Conservation (phyloP, 2,113 vertebrate species). For the Chunga burmeisteri region DNA sequence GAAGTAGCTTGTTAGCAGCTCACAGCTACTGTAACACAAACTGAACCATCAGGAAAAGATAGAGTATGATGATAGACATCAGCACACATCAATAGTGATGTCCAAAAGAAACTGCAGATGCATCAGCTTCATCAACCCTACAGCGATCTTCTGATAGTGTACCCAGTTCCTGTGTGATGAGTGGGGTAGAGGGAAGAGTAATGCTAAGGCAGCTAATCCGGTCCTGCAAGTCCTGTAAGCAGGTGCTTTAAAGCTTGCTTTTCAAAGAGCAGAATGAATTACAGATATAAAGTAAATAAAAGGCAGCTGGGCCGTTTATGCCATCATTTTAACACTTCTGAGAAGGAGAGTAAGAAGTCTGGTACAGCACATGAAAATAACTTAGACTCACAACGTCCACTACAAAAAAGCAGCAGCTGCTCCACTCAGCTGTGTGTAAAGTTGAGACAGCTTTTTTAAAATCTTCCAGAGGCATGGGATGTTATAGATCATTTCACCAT, state of each 20-base stretch:
- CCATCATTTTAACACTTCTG: background rate
- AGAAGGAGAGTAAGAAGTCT: background rate
- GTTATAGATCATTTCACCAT: background rate
- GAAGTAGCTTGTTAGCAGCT: background rate
- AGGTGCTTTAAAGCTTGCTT: background rate
- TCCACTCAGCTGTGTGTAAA: background rate
- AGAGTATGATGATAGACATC: background rate
- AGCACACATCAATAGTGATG: background rate
- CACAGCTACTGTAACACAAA: background rate
- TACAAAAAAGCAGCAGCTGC: background rate
- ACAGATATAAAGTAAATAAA: background rate
- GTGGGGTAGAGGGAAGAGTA: background rate
- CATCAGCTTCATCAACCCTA: background rate
- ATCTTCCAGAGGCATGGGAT: background rate
- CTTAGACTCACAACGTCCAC: background rate
- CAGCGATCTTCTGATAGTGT: background rate
- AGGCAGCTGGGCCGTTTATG: background rate
- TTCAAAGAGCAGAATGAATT: background rate
- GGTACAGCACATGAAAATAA: background rate
- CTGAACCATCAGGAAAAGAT: background rate
- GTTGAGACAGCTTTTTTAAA: background rate
- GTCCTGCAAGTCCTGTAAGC: background rate
- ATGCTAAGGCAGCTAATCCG: background rate
- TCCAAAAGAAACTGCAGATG: background rate
- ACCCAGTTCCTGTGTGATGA: background rate